phyloP scores from a whole-genome alignment of 2,888 invertebrate species.

The Temnothorax rugatulus region DNA sequence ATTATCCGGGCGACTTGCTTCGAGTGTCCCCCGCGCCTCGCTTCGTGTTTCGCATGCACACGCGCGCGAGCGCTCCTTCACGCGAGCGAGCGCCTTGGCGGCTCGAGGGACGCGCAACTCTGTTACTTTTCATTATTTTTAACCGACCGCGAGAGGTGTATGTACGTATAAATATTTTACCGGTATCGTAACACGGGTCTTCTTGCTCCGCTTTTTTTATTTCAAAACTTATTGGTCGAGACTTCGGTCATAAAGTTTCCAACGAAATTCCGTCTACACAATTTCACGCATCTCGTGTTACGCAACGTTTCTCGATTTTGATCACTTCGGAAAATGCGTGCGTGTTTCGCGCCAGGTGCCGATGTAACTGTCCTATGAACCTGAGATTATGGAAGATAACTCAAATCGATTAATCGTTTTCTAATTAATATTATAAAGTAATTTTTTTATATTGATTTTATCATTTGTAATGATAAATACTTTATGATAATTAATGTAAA shows the following conservation, averaged over 20 bases:
- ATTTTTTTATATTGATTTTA: not conserved
- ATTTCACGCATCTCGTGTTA: constrained; percentile 9
- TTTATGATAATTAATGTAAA: not conserved
- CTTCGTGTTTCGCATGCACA: constrained; percentile 54
- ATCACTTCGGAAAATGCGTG: constrained; percentile 8
- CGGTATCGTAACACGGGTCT: constrained; percentile 23
- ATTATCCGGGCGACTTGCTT: constrained; percentile 85
- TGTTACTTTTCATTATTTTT: constrained; percentile 76
- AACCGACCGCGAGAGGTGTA: constrained; percentile 55
- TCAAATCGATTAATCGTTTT: not conserved
- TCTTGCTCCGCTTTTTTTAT: constrained; percentile 3
- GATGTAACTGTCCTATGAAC: not conserved
- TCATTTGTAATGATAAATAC: not conserved
- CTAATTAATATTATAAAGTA: not conserved
- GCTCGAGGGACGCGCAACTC: constrained; percentile 51
- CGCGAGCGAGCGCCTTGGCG: constrained; percentile 20
- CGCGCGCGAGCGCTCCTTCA: constrained; percentile 41
- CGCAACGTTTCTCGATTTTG: constrained; percentile 10
- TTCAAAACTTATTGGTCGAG: not conserved
- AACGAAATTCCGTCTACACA: not conserved
- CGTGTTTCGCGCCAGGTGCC: constrained; percentile 6
- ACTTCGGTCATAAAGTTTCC: not conserved
- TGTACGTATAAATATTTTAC: constrained; percentile 23
- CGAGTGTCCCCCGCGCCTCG: constrained; percentile 77
- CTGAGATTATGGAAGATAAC: not conserved